These are phyloP conservation scores for Neopipo cinnamomea DNA, from an alignment of 2,113 vertebrate genomes.

Conservation along the genomic window DNA sequence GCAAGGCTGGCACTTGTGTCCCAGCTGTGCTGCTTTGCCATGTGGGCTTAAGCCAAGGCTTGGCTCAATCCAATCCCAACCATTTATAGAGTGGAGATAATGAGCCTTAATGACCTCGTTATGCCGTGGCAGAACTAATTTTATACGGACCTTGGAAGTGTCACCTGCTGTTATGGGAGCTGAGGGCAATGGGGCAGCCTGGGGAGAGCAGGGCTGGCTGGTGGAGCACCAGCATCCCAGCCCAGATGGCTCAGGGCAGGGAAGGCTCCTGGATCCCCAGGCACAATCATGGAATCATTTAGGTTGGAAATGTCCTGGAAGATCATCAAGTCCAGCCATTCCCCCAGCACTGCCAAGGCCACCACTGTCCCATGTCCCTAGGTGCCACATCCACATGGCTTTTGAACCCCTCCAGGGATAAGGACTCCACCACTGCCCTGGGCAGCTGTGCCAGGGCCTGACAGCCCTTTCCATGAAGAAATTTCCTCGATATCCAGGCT, in stretches of 20 bases:
- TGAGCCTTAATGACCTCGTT: neutral
- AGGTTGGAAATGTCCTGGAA: neutral
- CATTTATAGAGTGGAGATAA: neutral
- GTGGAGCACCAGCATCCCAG: neutral
- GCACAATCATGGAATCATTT: neutral
- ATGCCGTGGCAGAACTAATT: neutral
- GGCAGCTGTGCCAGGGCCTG: neutral
- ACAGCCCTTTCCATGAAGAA: accelerated
- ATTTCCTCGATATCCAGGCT: neutral
- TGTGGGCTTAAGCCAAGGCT: neutral
- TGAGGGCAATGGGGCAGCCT: neutral
- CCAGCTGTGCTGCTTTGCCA: neutral
- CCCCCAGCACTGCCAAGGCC: neutral
- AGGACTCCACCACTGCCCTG: neutral
- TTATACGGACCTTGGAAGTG: neutral
- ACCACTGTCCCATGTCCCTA: neutral
- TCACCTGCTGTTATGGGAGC: neutral
- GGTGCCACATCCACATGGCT: neutral
- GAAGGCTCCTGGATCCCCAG: neutral
- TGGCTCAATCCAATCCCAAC: neutral
- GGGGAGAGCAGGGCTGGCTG: neutral
- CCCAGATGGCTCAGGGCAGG: accelerated
- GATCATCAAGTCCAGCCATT: neutral
- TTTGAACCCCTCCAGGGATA: neutral
- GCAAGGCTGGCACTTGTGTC: neutral